Conservation (phyloP, 2,113 vertebrate species). For the Chaenocephalus aceratus region DNA sequence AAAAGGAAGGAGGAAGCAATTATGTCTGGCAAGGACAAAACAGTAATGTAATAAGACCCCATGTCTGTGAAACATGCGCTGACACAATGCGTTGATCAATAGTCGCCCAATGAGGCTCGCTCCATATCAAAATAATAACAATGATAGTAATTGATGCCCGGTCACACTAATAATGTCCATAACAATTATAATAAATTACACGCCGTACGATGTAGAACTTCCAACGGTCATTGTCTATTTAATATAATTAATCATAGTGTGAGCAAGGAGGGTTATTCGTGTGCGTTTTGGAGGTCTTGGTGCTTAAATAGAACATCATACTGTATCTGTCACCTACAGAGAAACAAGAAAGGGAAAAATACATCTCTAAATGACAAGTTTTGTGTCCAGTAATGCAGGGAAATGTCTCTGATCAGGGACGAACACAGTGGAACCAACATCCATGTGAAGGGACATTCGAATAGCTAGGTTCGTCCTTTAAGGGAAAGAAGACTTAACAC, state of each 20-base stretch:
- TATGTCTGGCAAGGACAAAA: conserved; percentile 36
- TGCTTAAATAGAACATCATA: not conserved
- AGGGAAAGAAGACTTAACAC: conserved; percentile 55
- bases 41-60: conserved; percentile 39
- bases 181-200: conserved; percentile 58
- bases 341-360: conserved; percentile 27
- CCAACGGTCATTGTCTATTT: conserved; percentile 46
- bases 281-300: conserved; percentile 3
- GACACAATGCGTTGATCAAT: conserved; percentile 54
- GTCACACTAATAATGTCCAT: conserved; percentile 55
- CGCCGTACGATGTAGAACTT: conserved; percentile 10
- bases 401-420: conserved; percentile 19
- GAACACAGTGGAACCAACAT: conserved; percentile 22
- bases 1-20: conserved; percentile 6
- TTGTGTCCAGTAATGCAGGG: conserved; percentile 10
- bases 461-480: conserved; percentile 41
- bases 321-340: conserved; percentile 10
- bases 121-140: conserved; percentile 44
- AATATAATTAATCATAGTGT: conserved; percentile 44
- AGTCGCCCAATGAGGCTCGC: not conserved
- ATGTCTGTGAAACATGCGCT: conserved; percentile 39
- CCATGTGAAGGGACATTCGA: conserved; percentile 19
- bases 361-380: conserved; percentile 32
- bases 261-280: conserved; percentile 12
- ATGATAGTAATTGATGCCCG: conserved; percentile 41